Conservation (phyloP, 2,888 invertebrate species). For the Cryptus armator region DNA sequence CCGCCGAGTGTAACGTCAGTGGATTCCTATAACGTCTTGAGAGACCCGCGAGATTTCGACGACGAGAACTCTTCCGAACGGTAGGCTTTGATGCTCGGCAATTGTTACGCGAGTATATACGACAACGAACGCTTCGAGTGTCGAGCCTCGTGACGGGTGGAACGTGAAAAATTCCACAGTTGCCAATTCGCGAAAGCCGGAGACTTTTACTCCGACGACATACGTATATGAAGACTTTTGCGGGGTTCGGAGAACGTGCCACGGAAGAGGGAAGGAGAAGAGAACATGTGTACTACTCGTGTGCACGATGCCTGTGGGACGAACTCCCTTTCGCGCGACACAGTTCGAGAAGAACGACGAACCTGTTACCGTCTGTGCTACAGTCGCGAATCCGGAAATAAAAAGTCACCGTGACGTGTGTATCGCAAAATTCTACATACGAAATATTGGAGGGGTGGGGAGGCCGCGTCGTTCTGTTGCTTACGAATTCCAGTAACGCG, state of each 20-base stretch:
- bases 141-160: background rate
- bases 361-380: conserved; percentile 4
- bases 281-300: conserved; percentile 3
- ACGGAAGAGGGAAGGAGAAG: no score
- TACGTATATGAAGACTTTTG: background rate
- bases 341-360: conserved; percentile 22
- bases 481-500: conserved; percentile 40
- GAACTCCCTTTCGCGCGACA: conserved; percentile 27
- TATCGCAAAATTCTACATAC: conserved; percentile 44
- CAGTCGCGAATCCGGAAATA: conserved; percentile 23
- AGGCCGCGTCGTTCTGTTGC: conserved; percentile 7
- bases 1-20: background rate
- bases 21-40: background rate
- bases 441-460: conserved; percentile 27
- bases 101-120: background rate
- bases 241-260: background rate
- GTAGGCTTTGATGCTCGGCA: background rate
- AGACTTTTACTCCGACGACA: background rate
- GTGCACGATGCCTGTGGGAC: conserved; percentile 6
- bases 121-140: background rate
- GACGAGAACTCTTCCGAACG: background rate
- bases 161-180: background rate
- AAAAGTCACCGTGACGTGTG: conserved; percentile 63
- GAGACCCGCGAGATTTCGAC: background rate
- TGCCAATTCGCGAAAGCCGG: background rate